phyloP scores from a whole-genome alignment of 2,888 invertebrate species.

The Drosophila barbarae region DNA sequence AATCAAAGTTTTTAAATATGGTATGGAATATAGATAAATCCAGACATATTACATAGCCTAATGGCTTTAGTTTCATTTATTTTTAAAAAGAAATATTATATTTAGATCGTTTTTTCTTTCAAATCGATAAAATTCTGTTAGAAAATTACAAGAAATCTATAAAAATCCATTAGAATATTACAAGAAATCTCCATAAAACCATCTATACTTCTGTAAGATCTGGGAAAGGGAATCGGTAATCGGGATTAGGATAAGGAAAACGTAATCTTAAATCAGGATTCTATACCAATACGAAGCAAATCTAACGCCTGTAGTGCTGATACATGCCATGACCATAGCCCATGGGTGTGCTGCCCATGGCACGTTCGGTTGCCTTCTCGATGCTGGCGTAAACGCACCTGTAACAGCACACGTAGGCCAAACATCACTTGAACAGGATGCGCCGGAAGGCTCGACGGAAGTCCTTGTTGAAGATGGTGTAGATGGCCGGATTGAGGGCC shows the following conservation, averaged over 20 bases:
- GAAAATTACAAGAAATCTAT: too few species aligned
- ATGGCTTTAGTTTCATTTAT: neutral
- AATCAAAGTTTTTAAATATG: too few species aligned
- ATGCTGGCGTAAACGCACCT: conserved; percentile 83
- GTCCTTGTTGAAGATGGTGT: conserved; percentile 98
- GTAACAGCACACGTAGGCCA: conserved; percentile 91
- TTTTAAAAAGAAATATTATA: neutral
- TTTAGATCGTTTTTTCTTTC: neutral
- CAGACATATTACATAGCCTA: neutral
- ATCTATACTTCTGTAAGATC: neutral
- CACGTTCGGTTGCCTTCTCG: conserved; percentile 80
- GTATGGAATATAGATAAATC: neutral
- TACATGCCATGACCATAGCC: conserved; percentile 79
- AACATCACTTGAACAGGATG: conserved; percentile 97
- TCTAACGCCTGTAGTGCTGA: conserved; percentile 78
- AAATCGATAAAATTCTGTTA: neutral
- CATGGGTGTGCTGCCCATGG: conserved; percentile 80
- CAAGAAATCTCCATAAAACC: neutral
- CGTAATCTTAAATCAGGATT: neutral
- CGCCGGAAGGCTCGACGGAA: conserved; percentile 96
- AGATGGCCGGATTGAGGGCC: conserved; percentile 96
- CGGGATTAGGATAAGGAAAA: neutral
- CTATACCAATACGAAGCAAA: conserved; percentile 63
- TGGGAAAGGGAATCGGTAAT: neutral
- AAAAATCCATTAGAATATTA: too few species aligned